Conservation (phyloP, 1,140 invertebrate genomes). For the Druon quercuslanigerum region DNA sequence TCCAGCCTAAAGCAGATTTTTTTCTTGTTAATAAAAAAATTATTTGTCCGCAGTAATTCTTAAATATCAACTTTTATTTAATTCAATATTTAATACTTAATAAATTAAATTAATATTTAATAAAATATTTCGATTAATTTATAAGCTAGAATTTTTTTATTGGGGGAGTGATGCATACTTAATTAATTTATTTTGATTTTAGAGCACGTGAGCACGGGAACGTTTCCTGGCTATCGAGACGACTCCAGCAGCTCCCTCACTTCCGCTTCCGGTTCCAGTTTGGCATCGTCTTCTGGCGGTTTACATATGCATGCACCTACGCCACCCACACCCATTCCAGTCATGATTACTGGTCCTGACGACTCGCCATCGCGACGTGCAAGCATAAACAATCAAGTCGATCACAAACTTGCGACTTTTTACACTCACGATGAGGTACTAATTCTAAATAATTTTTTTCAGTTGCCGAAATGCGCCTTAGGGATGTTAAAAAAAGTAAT, state of each 20-base stretch:
- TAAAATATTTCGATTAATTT: too few species aligned
- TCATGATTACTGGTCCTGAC: slow-evolving; percentile 66
- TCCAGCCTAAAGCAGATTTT: too few species aligned
- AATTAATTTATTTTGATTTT: slow-evolving; percentile 31
- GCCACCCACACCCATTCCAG: slow-evolving; percentile 64
- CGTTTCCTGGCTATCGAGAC: slow-evolving; percentile 60
- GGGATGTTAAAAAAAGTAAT: too few species aligned
- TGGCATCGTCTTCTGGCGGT: slow-evolving; percentile 62
- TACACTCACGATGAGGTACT: slow-evolving; percentile 62
- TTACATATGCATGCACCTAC: slow-evolving; percentile 61
- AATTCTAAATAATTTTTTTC: neutral
- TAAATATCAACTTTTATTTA: too few species aligned
- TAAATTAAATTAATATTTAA: too few species aligned
- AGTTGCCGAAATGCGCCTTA: too few species aligned
- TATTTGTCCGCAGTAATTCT: too few species aligned
- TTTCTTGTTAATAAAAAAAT: too few species aligned
- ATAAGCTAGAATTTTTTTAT: too few species aligned
- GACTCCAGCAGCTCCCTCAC: slow-evolving; percentile 66
- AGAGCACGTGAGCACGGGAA: slow-evolving; percentile 61
- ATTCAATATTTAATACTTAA: too few species aligned
- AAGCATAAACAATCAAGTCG: slow-evolving; percentile 49
- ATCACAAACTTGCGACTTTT: slow-evolving; percentile 56
- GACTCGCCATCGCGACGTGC: slow-evolving; percentile 57
- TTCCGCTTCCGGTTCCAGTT: slow-evolving; percentile 64
- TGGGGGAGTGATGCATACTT: neutral